Base-by-base conservation (phyloP, 2,888 invertebrate genomes). In the Hirtodrosophila histrioides region DNA sequence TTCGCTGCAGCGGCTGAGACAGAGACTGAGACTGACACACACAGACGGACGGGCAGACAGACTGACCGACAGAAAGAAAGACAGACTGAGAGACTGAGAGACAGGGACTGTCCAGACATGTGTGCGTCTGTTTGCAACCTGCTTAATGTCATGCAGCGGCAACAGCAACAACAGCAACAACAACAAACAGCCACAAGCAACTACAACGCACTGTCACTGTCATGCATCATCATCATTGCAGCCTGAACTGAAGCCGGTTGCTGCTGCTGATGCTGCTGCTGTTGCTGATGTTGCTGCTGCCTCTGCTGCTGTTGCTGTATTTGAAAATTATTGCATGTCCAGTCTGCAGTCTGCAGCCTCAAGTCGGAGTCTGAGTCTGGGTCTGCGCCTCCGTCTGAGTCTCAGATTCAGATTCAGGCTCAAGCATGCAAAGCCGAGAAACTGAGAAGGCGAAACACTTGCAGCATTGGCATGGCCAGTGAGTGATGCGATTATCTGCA, bases 401-500 rank as follows among this genome's bases (percentile, higher is more conserved):
- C 33, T 5, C 29, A 40, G 56, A 17, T 56, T 57, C 53, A 49
- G 66, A 40, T 69, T 69, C 69, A 50, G 60, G 24, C 61, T 48
- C 49, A 44, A 37, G 75, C 71, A 75, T 70, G 66, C 74, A 61
- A 74, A 78, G 74, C 61, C 62, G 74, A 73, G 74, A 74, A 74
- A 76, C 75, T 79, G 79, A 74, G 75, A 74, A 78, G 75, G 78
- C 45, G 77, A 65, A 83, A 75, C 78, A 78, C 80, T 81, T 77
- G 83, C 69, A 64, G 79, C 76, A 79, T 76, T 66, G 70, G 82
- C 78, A 69, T 78, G 61, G 82, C 69, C 89, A 85, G 84, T 85
- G 89, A 87, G 88, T 88, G 88, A 88, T 90, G 88, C 89, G 88
- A 88, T 88, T 88, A 88, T 87, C 78, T 85, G 88, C 86, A 75